phyloP scores from a whole-genome alignment of 2,113 vertebrate genomes.

The Polyodon spathula region DNA sequence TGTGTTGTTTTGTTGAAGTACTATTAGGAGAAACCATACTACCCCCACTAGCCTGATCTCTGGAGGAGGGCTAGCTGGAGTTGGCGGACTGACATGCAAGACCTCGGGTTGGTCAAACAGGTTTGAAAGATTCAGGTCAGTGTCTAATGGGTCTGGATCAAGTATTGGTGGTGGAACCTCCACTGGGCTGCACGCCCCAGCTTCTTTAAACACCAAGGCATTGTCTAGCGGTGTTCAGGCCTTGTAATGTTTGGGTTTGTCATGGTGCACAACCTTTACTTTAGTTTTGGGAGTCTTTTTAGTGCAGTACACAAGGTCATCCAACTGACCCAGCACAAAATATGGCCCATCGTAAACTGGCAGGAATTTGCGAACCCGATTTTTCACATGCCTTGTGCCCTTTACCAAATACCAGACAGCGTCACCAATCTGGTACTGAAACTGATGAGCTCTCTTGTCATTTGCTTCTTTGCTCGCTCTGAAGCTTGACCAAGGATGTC shows the following conservation, averaged over 20 bases:
- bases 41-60: too few species aligned
- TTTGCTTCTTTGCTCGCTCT: conserved; percentile 13
- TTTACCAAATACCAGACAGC: conserved; percentile 22
- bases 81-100: too few species aligned
- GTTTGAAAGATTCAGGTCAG: neutral
- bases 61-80: too few species aligned
- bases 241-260: conserved; percentile 11
- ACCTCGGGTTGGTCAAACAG: neutral
- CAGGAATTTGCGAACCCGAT: conserved; percentile 18
- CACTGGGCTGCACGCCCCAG: neutral
- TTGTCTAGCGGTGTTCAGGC: neutral
- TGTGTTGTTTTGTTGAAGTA: neutral
- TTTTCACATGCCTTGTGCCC: conserved; percentile 8
- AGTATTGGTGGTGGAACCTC: neutral
- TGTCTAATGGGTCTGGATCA: neutral
- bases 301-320: conserved; percentile 18
- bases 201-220: neutral
- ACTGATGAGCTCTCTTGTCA: conserved; percentile 12
- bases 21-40: neutral
- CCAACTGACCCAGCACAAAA: conserved; percentile 16
- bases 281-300: conserved; percentile 13
- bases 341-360: conserved; percentile 15
- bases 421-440: conserved; percentile 12
- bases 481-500: conserved; percentile 4
- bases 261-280: conserved; percentile 14